Evolutionary conservation across 2,113 vertebrate genomes (phyloP), one percentile per base, ranked within the genome.

Genomic region (Eidolon helvum): DNA sequence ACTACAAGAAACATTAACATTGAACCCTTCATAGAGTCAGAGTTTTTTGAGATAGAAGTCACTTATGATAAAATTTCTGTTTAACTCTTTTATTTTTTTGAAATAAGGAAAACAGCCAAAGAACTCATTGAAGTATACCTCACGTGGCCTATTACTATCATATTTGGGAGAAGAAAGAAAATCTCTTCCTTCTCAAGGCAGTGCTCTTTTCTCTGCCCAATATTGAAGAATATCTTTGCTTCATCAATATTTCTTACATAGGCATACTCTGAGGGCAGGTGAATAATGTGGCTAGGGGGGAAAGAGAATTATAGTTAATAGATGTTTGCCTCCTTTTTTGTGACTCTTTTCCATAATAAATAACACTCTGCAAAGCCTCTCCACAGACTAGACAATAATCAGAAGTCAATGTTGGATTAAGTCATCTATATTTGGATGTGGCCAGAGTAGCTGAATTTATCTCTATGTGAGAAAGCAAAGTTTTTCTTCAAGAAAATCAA

Each of bases 401-500:
- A 45, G 24, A 90, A 71, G 63, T 80, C 66, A 66, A 57, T 74
- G 9, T 90, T 63, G n/a, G 33, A 78, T 94, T 72, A 50, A 24
- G 40, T 69, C 45, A 78, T 95, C 33, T 79, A 40, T 66, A 48
- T 80, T 59, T 65, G 57, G 78, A 77, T 53, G 38, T 50, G 55
- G 61, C n/a, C 26, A 88, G 89, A 77, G 68, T 5, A 68, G 5
- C 12, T 72, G 33, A 82, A 87, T 94, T 88, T 90, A 82, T 93
- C 11, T 96, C 21, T 30, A 24, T 71, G 50, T 65, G 21, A 87
- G 55, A 77, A 22, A 78, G 22, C 71, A 66, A 79, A 93, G 33
- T 1, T 57, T 90, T 95, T 68, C 50, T 92, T 69, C 8, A 38
- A 72, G 33, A 19, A 92, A 95, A 96, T 90, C 91, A 65, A 96